phyloP scores from a whole-genome alignment of 2,888 invertebrate species.

The Diaphora mendica region DNA sequence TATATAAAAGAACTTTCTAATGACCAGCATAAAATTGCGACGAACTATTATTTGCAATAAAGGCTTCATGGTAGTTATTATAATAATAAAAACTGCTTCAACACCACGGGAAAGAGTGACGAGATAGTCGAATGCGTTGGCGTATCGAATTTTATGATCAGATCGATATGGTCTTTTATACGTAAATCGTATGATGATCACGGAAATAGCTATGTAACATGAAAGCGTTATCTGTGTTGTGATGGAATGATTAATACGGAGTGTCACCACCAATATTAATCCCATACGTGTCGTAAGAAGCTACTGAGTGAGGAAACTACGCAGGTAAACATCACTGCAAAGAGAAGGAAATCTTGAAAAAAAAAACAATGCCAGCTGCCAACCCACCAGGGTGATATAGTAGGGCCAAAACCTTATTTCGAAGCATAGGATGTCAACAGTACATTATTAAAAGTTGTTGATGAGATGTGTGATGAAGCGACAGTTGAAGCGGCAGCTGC shows the following conservation, averaged over 20 bases:
- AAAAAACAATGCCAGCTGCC: too few relatives aligned
- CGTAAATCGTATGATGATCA: constrained; percentile 15
- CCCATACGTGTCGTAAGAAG: too few relatives aligned
- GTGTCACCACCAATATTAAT: too few relatives aligned
- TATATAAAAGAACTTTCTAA: constrained; percentile 61
- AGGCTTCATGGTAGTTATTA: constrained; percentile 35
- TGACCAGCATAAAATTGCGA: constrained; percentile 47
- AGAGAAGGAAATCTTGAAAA: too few relatives aligned
- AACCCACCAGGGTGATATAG: too few relatives aligned
- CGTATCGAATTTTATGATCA: constrained; percentile 25
- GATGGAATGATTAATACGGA: too few relatives aligned
- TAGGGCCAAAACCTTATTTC: too few relatives aligned
- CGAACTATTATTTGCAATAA: constrained; percentile 47
- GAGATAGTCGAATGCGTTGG: constrained; percentile 35
- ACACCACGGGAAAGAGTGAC: constrained; percentile 34
- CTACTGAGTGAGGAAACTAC: too few relatives aligned
- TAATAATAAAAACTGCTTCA: constrained; percentile 36
- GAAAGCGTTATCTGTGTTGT: neutral
- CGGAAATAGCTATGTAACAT: neutral
- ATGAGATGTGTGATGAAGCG: neutral
- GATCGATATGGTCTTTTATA: constrained; percentile 11
- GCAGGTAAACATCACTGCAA: too few relatives aligned
- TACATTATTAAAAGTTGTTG: too few relatives aligned
- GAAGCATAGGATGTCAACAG: too few relatives aligned
- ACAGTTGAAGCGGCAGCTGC: neutral